Evolutionary conservation across 2,888 invertebrate species (phyloP).

Genomic region (Eupithecia inturbata): DNA sequence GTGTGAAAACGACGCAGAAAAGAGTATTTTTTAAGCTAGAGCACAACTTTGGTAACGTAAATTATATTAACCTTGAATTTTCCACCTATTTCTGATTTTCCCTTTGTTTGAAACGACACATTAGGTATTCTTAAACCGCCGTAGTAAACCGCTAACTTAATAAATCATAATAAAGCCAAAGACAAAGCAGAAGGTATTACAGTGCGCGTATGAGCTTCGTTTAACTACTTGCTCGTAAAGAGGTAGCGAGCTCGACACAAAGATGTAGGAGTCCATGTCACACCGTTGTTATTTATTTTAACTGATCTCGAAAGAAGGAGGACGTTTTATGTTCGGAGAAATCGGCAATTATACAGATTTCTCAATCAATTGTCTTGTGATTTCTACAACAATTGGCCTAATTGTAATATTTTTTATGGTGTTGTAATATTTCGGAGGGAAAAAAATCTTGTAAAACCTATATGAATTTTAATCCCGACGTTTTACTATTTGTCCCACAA

Average conservation of each 20-base stretch:
- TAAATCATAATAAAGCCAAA: constrained; percentile 57
- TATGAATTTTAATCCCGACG: too few relatives aligned
- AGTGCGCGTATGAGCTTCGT: constrained; percentile 34
- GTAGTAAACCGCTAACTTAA: constrained; percentile 45
- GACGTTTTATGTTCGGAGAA: too few relatives aligned
- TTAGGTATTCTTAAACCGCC: not conserved
- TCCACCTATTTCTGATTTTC: not conserved
- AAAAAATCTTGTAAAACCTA: too few relatives aligned
- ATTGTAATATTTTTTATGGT: too few relatives aligned
- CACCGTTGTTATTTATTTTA: constrained; percentile 44
- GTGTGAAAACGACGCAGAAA: not conserved
- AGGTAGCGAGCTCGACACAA: constrained; percentile 54
- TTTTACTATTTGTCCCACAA: too few relatives aligned
- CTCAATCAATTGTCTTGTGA: too few relatives aligned
- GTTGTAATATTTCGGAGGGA: too few relatives aligned
- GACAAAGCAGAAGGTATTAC: constrained; percentile 40
- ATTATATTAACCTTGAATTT: not conserved
- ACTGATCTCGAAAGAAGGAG: too few relatives aligned
- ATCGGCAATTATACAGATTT: too few relatives aligned
- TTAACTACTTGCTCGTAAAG: constrained; percentile 54
- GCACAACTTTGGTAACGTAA: not conserved
- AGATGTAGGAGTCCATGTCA: constrained; percentile 45
- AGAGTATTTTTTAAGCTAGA: not conserved
- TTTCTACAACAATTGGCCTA: too few relatives aligned
- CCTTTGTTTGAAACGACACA: constrained; percentile 2